Evolutionary conservation across 2,113 vertebrate species (phyloP), one percentile per base, ranked within the genome.

Genomic region (Myrmecophaga tridactyla): DNA sequence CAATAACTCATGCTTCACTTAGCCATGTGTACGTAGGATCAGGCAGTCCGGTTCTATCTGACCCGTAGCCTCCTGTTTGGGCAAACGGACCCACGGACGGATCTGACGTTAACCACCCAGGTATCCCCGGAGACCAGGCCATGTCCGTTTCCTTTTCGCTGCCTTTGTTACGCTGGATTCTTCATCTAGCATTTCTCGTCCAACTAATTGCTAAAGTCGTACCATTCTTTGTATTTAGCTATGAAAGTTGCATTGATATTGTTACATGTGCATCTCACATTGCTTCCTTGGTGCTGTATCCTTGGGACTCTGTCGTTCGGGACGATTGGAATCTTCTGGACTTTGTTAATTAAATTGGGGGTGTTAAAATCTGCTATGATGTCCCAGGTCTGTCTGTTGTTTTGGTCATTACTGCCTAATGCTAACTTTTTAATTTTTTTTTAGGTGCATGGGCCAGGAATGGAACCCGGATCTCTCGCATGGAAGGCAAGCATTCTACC

Each of bases 1-100:
- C 98, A 98, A 99, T 99, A 99, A 99, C 99, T 99, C 99, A 99
- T 99, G 98, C 98, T 99, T 99, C 99, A 99, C 98, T 99, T 98
- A 99, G 98, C 98, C 98, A 56, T 98, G 97, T 98, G 97, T 98
- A n/a, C n/a, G 85, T 94, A 98, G 99, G 98, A 98, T 98, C 98
- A 97, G 97, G 98, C 97, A 94, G 98, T 95, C 97, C 92, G 98
- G 97, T 97, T 97, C 90, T n/a, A 86, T 94, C 98, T 98, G 98
- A 98, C 98, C 98, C 97, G n/a, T 96, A 98, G 98, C 98, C 98
- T 98, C 97, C 97, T 97, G 98, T 98, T 98, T 97, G 97, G 98
- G 98, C 97, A 98, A 97, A 97, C 4, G 81, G 97, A 98, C 98
- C 98, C 97, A 97, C 98, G 97, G 99, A 97, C 56, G 81, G 97